Evolutionary conservation across 2,113 vertebrate genomes (phyloP).

Genomic region (Riparia riparia): DNA sequence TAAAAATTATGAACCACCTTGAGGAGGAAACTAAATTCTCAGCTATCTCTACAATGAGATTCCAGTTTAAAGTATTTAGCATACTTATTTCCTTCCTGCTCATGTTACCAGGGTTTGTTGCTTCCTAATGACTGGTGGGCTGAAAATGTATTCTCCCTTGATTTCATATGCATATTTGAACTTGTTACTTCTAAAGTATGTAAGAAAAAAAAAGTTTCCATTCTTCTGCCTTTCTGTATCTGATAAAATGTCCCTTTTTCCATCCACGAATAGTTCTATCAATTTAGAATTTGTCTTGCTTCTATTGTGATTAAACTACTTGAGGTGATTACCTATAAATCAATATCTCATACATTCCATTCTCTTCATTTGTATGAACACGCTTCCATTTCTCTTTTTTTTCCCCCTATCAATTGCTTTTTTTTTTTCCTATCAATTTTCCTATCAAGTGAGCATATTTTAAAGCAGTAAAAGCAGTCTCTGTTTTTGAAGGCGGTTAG

Average conservation of each 20-base stretch:
- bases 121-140: not conserved
- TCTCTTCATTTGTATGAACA: not conserved
- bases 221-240: not conserved
- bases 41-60: not conserved
- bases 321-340: not conserved
- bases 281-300: not conserved
- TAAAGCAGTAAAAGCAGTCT: not conserved
- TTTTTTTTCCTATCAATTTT: not conserved
- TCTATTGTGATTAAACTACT: not conserved
- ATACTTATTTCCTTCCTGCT: not conserved
- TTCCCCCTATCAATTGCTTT: not conserved
- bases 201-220: not conserved
- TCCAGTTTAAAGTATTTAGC: not conserved
- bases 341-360: not conserved
- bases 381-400: not conserved
- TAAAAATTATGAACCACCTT: not conserved
- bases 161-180: not conserved
- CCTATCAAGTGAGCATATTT: not conserved
- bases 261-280: not conserved
- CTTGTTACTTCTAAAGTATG: not conserved
- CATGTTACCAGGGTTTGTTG: not conserved
- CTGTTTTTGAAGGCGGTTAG: not conserved
- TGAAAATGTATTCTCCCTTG: not conserved
- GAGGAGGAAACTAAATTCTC: not conserved
- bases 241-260: not conserved